Evolutionary conservation across 2,113 vertebrate genomes (phyloP), one percentile per base, ranked within the genome.

Genomic region (Sigmodon hispidus): DNA sequence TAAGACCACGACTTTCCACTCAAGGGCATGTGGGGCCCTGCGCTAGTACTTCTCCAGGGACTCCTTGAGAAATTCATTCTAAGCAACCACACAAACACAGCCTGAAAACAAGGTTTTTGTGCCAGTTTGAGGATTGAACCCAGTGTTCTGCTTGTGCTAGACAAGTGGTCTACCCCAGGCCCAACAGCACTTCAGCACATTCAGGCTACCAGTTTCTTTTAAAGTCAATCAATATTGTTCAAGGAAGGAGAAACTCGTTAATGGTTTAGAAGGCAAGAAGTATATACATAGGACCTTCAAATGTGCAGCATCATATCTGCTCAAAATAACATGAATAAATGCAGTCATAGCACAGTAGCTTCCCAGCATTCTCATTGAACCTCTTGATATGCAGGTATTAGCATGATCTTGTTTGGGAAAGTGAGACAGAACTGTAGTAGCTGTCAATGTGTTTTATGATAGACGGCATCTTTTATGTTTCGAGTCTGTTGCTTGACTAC

Each of bases 1-100:
- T 0, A 10, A 89, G 79, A 94, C 91, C 90, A 84, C 3, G 88
- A 86, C 92, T 97, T 96, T 94, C 94, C 93, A 84, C 85, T 22
- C 31, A 26, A 90, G 17, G 96, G 96, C 29, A 76, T 94, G 72
- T 77, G 0, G 34, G 91, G 81, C 87, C 26, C 2, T 29, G 61
- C 24, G 65, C 34, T 80, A 94, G 90, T 81, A 59, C 67, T 95
- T 96, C 87, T 90, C 83, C 87, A 89, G 86, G 57, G 75, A 83
- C 31, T 70, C 86, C 94, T 16, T 57, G 77, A 72, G 73, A 72
- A 55, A 81, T 80, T 24, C 77, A 67, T 59, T 91, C 93, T 83
- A 67, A 84, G 76, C 80, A 73, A 76, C 72, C 72, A 59, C 73
- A 80, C 26, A 83, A 40, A 84, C 19, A 84, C 5, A 55, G 77